phyloP scores from a whole-genome alignment of 2,797 vertebrate species.

The Knipowitschia caucasica region DNA sequence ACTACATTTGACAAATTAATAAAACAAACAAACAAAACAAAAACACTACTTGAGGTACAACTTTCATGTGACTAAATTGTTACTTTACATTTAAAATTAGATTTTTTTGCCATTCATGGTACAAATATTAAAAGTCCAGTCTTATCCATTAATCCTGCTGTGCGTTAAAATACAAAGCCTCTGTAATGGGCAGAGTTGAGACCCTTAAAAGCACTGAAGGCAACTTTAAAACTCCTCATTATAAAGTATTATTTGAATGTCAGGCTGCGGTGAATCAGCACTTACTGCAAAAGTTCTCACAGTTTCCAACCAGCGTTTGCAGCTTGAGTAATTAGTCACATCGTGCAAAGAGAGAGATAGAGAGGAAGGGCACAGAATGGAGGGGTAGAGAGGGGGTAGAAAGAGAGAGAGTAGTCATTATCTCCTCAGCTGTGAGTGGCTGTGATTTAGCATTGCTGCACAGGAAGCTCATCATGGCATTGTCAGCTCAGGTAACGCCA shows the following conservation, averaged over 20 bases:
- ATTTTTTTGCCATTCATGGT: background rate
- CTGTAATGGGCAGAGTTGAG: background rate
- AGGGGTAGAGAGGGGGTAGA: background rate
- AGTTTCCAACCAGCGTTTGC: slow-evolving; percentile 3
- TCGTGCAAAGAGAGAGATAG: slow-evolving; percentile 22
- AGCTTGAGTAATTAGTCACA: slow-evolving; percentile 36
- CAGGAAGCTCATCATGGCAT: slow-evolving; percentile 9
- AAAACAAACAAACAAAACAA: no score
- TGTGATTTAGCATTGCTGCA: slow-evolving; percentile 6
- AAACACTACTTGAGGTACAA: no score
- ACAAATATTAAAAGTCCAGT: background rate
- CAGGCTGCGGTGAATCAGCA: slow-evolving; percentile 4
- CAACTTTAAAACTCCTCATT: slow-evolving; percentile 6
- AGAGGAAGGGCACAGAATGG: background rate
- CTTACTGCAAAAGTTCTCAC: slow-evolving; percentile 18
- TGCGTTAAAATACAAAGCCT: background rate
- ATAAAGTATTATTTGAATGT: slow-evolving; percentile 14
- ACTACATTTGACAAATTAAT: no score
- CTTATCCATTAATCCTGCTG: background rate
- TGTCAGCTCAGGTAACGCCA: slow-evolving; percentile 1
- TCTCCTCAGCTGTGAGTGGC: slow-evolving; percentile 6
- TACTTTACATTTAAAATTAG: no score
- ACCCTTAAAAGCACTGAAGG: slow-evolving; percentile 1
- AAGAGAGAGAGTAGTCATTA: background rate
- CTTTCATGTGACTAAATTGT: no score